A percentile compares a stretch with the other conserved stretches of the same genome.
Evolutionary conservation across 2,797 vertebrate species (phyloP).

Genomic region (Anabacerthia variegaticeps): DNA sequence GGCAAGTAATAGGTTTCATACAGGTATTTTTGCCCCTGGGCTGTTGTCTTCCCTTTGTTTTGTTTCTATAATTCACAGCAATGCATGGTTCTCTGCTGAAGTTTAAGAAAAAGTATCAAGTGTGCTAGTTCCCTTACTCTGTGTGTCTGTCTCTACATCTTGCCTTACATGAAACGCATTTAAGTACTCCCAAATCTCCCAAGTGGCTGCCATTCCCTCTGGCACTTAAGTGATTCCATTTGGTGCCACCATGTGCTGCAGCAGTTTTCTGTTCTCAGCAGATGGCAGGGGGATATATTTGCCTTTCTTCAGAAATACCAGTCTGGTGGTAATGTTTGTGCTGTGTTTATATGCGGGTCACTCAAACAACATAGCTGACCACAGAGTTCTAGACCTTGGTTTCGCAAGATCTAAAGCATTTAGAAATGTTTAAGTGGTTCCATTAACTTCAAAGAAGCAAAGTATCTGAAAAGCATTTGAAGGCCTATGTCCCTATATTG

Average conservation of each 20-base stretch:
- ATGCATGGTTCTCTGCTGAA: not conserved
- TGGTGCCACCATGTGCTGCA: not conserved
- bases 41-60: not conserved
- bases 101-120: not conserved
- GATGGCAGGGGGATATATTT: not conserved
- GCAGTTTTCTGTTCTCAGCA: not conserved
- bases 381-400: not conserved
- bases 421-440: not conserved
- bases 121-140: not conserved
- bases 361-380: not conserved
- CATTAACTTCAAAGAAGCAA: not conserved
- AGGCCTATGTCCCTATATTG: not conserved
- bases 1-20: slow-evolving; percentile 2
- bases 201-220: not conserved
- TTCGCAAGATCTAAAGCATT: not conserved
- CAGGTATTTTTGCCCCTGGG: not conserved
- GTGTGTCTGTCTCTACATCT: not conserved
- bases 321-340: not conserved
- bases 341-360: not conserved
- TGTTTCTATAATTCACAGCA: slow-evolving; percentile 7
- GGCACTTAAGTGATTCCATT: not conserved
- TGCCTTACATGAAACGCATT: not conserved
- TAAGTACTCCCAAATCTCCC: not conserved
- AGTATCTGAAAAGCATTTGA: not conserved
- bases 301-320: not conserved